Percentiles rank a stretch among this genome's conserved stretches.
Evolutionary conservation across 2,888 invertebrate genomes (phyloP).

Genomic region (Apamea anceps): DNA sequence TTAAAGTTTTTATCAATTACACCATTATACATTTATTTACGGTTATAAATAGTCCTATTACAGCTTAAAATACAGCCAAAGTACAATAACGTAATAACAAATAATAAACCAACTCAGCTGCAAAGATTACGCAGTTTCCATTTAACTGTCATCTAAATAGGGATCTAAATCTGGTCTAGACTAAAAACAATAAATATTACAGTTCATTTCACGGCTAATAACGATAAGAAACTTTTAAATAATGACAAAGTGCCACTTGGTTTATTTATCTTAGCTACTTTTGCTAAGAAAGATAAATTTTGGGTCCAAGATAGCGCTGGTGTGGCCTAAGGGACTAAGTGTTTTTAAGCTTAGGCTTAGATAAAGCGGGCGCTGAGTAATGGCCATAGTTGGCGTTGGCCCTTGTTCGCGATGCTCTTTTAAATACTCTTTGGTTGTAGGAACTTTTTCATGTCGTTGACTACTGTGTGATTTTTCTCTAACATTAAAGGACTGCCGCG

Average conservation of each 20-base stretch:
- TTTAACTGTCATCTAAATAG: constrained; percentile 57
- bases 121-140: constrained; percentile 40
- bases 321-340: not conserved
- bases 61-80: not conserved
- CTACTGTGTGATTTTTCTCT: not conserved
- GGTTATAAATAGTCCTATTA: not conserved
- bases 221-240: constrained; percentile 54
- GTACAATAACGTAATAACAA: constrained; percentile 19
- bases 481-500: not conserved
- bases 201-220: constrained; percentile 48
- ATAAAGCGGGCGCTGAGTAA: not conserved
- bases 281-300: constrained; percentile 25
- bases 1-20: not conserved
- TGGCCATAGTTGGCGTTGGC: not conserved
- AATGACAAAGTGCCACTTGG: constrained; percentile 38
- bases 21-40: not conserved
- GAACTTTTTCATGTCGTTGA: not conserved
- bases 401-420: not conserved
- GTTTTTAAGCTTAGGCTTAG: not conserved
- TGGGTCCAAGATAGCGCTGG: constrained; percentile 12
- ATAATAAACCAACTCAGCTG: constrained; percentile 34
- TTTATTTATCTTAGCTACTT: constrained; percentile 34
- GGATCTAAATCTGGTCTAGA: constrained; percentile 60
- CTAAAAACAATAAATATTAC: constrained; percentile 54
- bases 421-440: not conserved